Conservation (phyloP, 2,797 vertebrate species). For the Menidia menidia region DNA sequence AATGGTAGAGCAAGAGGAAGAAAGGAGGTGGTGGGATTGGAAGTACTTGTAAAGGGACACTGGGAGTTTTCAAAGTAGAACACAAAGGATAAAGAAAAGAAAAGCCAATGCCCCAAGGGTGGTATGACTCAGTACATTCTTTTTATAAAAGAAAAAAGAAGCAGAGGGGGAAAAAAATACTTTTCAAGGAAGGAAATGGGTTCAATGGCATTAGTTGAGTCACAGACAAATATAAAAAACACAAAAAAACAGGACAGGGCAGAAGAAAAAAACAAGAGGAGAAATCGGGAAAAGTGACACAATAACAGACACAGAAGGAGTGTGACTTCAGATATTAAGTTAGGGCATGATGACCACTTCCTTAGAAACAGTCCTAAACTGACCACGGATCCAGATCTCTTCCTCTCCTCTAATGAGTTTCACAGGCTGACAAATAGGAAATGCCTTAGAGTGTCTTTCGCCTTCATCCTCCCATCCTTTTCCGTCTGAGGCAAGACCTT, state of each 20-base stretch:
- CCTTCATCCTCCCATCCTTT: conserved; percentile 53
- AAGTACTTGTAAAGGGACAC: neutral
- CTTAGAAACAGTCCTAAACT: conserved; percentile 48
- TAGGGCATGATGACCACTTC: conserved; percentile 47
- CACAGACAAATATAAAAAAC: neutral
- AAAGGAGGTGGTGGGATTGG: neutral
- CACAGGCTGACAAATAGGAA: conserved; percentile 62
- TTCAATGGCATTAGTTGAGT: conserved; percentile 22
- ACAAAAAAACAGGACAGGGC: neutral
- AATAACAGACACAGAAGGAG: conserved; percentile 4
- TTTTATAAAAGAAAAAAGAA: conserved; percentile 11
- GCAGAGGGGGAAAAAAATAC: neutral
- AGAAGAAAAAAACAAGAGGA: conserved; percentile 22
- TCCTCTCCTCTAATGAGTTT: conserved; percentile 58
- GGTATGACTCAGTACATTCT: neutral
- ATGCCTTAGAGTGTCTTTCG: conserved; percentile 50
- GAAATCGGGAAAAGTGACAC: conserved; percentile 7
- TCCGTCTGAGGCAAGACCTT: conserved; percentile 39
- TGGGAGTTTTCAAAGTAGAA: neutral
- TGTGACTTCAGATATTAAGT: conserved; percentile 22
- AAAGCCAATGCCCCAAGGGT: neutral
- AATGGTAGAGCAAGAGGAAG: conserved; percentile 21
- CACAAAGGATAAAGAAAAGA: neutral
- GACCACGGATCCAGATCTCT: conserved; percentile 35
- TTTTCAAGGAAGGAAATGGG: conserved; percentile 25